A percentile compares a stretch with the other conserved stretches of the same genome.
These are phyloP conservation scores for Barnardius zonarius DNA, from an alignment of 2,113 vertebrate species.

Conservation along the genomic window DNA sequence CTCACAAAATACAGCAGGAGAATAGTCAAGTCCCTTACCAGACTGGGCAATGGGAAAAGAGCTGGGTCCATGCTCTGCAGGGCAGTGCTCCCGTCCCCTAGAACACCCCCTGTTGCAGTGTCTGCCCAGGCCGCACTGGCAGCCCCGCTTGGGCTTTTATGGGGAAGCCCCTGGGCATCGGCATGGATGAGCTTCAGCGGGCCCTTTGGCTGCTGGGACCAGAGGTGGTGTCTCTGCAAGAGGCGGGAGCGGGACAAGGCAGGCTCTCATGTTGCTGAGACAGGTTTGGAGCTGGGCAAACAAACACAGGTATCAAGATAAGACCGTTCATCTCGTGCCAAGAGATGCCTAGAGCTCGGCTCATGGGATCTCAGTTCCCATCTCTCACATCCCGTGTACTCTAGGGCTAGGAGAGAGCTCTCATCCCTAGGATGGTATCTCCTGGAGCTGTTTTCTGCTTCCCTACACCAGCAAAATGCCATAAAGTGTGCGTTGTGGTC, in stretches of 20 bases:
- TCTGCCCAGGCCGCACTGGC: background rate
- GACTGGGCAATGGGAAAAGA: background rate
- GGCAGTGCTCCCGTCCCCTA: background rate
- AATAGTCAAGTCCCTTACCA: background rate
- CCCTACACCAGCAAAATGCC: background rate
- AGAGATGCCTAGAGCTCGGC: background rate
- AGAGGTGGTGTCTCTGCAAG: background rate
- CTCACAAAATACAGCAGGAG: background rate
- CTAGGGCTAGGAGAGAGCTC: background rate
- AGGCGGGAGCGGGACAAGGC: background rate
- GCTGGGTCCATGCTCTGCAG: background rate
- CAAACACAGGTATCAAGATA: slow-evolving; percentile 35
- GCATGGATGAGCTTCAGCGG: background rate
- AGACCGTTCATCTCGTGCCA: background rate
- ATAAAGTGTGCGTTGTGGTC: background rate
- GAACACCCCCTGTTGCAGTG: accelerated
- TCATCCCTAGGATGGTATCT: background rate
- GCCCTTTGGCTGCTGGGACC: background rate
- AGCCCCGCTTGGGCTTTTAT: background rate
- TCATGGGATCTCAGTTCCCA: background rate
- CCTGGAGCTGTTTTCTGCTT: slow-evolving; percentile 10
- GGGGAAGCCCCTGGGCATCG: background rate
- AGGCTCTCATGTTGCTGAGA: slow-evolving; percentile 5
- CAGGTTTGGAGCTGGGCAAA: slow-evolving; percentile 39
- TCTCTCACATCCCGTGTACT: accelerated